Percentiles rank a stretch among this genome's conserved stretches.
phyloP scores from a whole-genome alignment of 2,888 invertebrate species.

The Cryptus viduatorius region DNA sequence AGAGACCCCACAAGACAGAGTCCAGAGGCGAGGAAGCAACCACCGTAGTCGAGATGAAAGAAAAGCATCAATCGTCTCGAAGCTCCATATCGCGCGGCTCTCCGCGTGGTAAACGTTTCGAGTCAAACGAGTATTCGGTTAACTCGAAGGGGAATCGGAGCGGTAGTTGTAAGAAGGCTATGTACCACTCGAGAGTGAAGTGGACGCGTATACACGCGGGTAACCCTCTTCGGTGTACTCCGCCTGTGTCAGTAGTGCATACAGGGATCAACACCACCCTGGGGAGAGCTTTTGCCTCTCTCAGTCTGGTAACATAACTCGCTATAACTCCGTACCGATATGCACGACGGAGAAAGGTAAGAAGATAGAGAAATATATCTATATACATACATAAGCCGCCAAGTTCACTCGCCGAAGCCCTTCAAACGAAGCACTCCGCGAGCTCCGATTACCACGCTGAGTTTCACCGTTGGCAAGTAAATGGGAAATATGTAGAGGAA shows the following conservation, averaged over 20 bases:
- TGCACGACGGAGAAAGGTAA: neutral
- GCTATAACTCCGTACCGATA: constrained; percentile 30
- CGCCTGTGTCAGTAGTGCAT: constrained; percentile 48
- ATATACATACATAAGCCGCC: constrained; percentile 22
- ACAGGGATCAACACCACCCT: constrained; percentile 48
- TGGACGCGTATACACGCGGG: constrained; percentile 49
- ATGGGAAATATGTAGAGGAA: neutral
- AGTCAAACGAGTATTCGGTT: constrained; percentile 21
- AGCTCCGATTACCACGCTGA: constrained; percentile 60
- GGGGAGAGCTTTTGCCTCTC: constrained; percentile 39
- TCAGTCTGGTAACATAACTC: constrained; percentile 42
- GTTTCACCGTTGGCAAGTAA: constrained; percentile 42
- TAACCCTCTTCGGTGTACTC: constrained; percentile 4
- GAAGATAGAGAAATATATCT: neutral
- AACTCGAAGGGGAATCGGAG: constrained; percentile 19
- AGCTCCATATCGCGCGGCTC: neutral
- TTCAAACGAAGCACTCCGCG: constrained; percentile 49
- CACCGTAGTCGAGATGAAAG: constrained; percentile 21
- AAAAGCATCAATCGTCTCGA: constrained; percentile 28
- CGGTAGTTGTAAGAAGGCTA: constrained; percentile 52
- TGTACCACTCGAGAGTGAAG: constrained; percentile 61
- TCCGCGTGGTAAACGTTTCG: constrained; percentile 18
- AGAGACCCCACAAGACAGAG: neutral
- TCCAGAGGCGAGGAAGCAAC: neutral
- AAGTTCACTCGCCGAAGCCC: constrained; percentile 64